phyloP scores from a whole-genome alignment of 2,888 invertebrate genomes.

The Athrips mouffetella region DNA sequence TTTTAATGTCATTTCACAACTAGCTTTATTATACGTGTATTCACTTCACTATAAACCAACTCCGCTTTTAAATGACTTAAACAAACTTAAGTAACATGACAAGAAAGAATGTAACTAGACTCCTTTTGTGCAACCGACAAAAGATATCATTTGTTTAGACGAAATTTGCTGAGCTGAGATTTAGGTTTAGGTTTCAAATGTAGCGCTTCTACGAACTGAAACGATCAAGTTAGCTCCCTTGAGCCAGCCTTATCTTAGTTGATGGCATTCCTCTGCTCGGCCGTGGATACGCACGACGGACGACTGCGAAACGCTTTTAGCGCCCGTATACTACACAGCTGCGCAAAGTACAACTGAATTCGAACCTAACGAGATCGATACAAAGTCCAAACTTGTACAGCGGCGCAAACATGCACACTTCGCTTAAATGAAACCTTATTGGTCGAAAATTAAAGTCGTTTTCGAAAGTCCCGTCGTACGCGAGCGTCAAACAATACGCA shows the following conservation, averaged over 20 bases:
- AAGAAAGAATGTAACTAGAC: no score
- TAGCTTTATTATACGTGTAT: no score
- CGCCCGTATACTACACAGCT: conserved; percentile 57
- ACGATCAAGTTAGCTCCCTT: conserved; percentile 47
- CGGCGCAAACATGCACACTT: conserved; percentile 30
- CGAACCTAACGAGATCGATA: conserved; percentile 29
- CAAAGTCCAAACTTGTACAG: conserved; percentile 33
- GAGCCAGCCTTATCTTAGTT: conserved; percentile 69
- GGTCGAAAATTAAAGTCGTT: conserved; percentile 64
- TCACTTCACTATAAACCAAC: no score
- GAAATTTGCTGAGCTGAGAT: not conserved
- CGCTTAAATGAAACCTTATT: conserved; percentile 70
- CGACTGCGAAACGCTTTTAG: conserved; percentile 77
- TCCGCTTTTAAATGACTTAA: no score
- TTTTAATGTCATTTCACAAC: no score
- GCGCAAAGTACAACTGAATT: conserved; percentile 30
- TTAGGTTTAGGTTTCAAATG: conserved; percentile 44
- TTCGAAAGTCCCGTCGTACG: conserved; percentile 68
- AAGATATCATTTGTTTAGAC: not conserved
- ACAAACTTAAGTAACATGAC: no score
- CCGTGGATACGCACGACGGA: conserved; percentile 72
- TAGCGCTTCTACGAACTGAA: conserved; percentile 36
- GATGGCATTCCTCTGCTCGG: conserved; percentile 73
- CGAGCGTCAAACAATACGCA: conserved; percentile 76
- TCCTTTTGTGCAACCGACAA: not conserved